Evolutionary conservation across 2,888 invertebrate genomes (phyloP).

Genomic region (Drosophila rubida): DNA sequence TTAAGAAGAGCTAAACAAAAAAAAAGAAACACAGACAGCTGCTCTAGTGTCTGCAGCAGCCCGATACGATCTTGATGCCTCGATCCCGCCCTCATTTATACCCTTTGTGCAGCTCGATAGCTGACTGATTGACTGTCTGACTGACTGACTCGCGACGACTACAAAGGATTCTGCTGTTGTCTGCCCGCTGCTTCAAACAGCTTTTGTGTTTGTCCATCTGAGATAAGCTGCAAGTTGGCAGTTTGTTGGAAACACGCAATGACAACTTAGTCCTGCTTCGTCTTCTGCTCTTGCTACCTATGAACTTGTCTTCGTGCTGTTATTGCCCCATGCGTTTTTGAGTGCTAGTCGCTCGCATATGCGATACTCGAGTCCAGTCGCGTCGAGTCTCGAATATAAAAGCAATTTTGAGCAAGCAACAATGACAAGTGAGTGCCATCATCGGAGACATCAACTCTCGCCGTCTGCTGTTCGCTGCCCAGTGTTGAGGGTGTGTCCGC

Average conservation of each 20-base stretch:
- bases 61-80: slow-evolving; percentile 44
- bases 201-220: slow-evolving; percentile 77
- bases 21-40: slow-evolving; percentile 51
- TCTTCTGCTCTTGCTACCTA: slow-evolving; percentile 22
- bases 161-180: slow-evolving; percentile 17
- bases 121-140: slow-evolving; percentile 27
- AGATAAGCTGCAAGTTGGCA: slow-evolving; percentile 75
- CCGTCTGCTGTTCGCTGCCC: not conserved
- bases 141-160: slow-evolving; percentile 16
- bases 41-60: slow-evolving; percentile 53
- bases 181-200: slow-evolving; percentile 26
- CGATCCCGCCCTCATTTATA: not conserved
- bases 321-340: slow-evolving; percentile 52
- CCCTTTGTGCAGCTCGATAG: slow-evolving; percentile 34
- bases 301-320: slow-evolving; percentile 51
- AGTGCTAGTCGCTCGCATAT: slow-evolving; percentile 38
- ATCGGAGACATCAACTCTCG: slow-evolving; percentile 16
- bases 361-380: slow-evolving; percentile 19
- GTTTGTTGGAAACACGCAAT: slow-evolving; percentile 79
- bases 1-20: slow-evolving; percentile 9
- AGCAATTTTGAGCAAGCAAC: slow-evolving; percentile 60
- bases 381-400: slow-evolving; percentile 22
- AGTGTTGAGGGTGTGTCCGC: slow-evolving; percentile 33
- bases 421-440: slow-evolving; percentile 62
- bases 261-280: slow-evolving; percentile 61